These are phyloP conservation scores for Microtus ochrogaster DNA, from an alignment of 2,113 vertebrate species.

Conservation along the genomic window DNA sequence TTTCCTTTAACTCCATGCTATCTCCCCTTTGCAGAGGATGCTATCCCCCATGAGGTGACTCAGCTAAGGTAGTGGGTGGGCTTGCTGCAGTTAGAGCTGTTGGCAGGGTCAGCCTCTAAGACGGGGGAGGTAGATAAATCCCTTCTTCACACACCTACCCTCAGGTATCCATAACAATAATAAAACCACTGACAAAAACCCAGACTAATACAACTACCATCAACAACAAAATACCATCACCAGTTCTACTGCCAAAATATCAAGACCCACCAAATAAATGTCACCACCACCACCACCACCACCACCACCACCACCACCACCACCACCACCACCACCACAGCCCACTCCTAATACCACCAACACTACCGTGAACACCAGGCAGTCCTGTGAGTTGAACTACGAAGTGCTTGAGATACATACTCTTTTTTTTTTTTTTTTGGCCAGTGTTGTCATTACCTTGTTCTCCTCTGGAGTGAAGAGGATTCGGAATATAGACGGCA, in stretches of 20 bases:
- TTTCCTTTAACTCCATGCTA: background rate
- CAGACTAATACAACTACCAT: background rate
- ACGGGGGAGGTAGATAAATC: background rate
- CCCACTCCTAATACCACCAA: background rate
- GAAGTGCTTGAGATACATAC: background rate
- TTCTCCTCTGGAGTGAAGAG: conserved; percentile 90
- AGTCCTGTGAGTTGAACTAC: background rate
- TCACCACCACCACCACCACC: background rate
- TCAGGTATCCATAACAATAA: background rate
- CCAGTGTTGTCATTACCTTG: conserved; percentile 86
- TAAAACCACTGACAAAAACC: background rate
- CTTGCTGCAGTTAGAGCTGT: background rate
- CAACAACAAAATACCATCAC: background rate
- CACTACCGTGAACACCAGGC: fast-evolving
- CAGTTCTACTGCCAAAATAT: background rate
- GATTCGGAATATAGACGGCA: conserved; percentile 85
- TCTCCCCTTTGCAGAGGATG: background rate
- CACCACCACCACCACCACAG: background rate
- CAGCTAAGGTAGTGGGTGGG: background rate
- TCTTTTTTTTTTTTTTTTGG: background rate
- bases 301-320: background rate
- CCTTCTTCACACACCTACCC: background rate
- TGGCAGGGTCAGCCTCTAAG: background rate
- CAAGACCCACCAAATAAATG: background rate
- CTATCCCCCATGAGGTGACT: background rate